Conservation (phyloP, 2,113 vertebrate genomes). For the Ramphastos sulfuratus region DNA sequence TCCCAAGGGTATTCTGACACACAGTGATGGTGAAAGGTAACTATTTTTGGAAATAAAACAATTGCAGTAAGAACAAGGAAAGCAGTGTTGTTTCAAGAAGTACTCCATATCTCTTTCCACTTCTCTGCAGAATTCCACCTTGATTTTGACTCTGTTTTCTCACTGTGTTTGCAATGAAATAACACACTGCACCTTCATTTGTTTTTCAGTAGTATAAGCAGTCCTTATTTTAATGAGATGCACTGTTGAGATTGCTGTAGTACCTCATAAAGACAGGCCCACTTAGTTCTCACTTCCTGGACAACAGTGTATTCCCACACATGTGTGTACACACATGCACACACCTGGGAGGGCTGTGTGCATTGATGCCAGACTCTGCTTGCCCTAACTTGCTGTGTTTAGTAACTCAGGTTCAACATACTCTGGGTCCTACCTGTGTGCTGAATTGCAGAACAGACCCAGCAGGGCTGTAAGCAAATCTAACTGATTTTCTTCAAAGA, state of each 20-base stretch:
- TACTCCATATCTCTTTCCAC: background rate
- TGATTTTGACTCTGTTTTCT: background rate
- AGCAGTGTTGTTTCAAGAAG: background rate
- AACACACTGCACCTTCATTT: background rate
- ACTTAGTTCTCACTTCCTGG: background rate
- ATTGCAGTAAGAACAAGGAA: background rate
- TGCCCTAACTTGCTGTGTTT: background rate
- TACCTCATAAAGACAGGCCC: background rate
- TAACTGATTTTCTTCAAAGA: background rate
- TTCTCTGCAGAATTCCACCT: background rate
- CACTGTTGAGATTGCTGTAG: background rate
- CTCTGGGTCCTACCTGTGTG: background rate
- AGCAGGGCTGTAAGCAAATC: background rate
- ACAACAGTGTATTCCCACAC: accelerated
- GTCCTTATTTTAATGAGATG: background rate
- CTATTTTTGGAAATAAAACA: constrained; percentile 2
- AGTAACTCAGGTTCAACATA: background rate
- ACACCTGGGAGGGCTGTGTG: background rate
- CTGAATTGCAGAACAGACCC: background rate
- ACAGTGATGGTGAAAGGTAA: background rate
- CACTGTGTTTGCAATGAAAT: background rate
- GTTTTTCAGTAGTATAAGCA: background rate
- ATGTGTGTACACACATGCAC: too few relatives aligned
- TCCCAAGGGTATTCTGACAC: background rate
- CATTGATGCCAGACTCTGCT: background rate